phyloP scores from a whole-genome alignment of 1,140 invertebrate species.

The Drosophila hydei region DNA sequence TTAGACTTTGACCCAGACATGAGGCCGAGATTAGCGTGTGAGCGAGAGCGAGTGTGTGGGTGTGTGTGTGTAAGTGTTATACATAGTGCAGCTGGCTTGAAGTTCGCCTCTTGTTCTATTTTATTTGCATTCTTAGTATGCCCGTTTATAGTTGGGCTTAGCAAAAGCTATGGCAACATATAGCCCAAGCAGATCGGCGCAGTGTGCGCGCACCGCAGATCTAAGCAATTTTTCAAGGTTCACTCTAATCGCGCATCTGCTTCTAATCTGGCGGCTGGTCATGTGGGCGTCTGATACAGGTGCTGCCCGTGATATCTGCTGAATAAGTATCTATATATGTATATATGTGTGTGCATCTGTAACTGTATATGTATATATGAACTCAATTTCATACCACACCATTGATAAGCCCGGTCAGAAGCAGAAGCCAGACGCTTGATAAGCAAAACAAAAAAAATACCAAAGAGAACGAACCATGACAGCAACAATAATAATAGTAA shows the following conservation, averaged over 20 bases:
- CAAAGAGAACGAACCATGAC: conserved; percentile 39
- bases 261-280: conserved; percentile 19
- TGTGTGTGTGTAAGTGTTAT: conserved; percentile 21
- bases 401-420: conserved; percentile 52
- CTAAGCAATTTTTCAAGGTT: conserved; percentile 14
- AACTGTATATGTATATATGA: conserved; percentile 15
- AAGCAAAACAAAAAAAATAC: conserved; percentile 16
- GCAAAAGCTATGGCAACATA: conserved; percentile 6
- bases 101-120: conserved; percentile 11
- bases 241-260: conserved; percentile 12
- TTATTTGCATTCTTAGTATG: not conserved
- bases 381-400: conserved; percentile 40
- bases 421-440: conserved; percentile 39
- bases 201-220: too few relatives aligned
- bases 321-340: conserved; percentile 14
- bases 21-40: conserved; percentile 60
- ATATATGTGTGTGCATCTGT: not conserved
- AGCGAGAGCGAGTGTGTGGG: not conserved
- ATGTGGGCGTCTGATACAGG: conserved; percentile 32
- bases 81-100: conserved; percentile 56
- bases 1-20: conserved; percentile 76
- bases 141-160: not conserved
- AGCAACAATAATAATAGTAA: conserved; percentile 1
- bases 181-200: too few relatives aligned
- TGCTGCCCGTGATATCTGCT: conserved; percentile 26